Percentiles rank a stretch among this genome's conserved stretches.
Conservation (phyloP, 2,113 vertebrate genomes). For the Neolamprologus fasciatus region DNA sequence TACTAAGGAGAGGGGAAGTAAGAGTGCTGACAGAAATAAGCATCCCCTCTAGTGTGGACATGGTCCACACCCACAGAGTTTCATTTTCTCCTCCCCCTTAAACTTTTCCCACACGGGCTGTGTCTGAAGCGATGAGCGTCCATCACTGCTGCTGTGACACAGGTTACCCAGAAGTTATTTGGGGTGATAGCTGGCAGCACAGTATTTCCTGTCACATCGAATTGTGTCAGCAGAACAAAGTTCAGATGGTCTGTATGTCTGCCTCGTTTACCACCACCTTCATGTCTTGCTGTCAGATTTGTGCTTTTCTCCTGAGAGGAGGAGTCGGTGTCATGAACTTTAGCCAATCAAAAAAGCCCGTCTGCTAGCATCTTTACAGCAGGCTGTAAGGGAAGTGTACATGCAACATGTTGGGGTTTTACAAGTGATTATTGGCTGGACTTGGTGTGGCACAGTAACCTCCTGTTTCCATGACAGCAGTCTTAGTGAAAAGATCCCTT, state of each 20-base stretch:
- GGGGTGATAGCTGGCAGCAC: neutral
- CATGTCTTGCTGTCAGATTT: neutral
- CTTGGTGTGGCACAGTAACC: neutral
- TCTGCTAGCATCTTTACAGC: neutral
- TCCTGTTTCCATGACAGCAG: neutral
- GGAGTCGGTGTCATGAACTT: neutral
- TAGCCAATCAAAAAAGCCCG: neutral
- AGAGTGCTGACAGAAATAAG: constrained; percentile 28
- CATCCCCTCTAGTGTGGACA: constrained; percentile 20
- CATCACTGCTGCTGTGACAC: constrained; percentile 35
- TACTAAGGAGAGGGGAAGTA: constrained; percentile 11
- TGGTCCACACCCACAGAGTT: constrained; percentile 3
- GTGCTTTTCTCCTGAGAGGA: neutral
- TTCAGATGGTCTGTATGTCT: neutral
- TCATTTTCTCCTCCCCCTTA: constrained; percentile 8
- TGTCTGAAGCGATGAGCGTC: constrained; percentile 35
- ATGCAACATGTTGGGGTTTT: neutral
- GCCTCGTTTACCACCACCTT: neutral
- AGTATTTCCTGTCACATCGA: constrained; percentile 43
- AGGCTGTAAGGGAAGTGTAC: accelerated
- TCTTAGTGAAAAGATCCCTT: neutral
- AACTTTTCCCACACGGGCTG: constrained; percentile 29
- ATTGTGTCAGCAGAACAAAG: constrained; percentile 14
- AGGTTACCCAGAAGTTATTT: constrained; percentile 34
- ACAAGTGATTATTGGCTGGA: neutral